Conservation (phyloP, 2,113 vertebrate species). For the Ceratotherium simum region DNA sequence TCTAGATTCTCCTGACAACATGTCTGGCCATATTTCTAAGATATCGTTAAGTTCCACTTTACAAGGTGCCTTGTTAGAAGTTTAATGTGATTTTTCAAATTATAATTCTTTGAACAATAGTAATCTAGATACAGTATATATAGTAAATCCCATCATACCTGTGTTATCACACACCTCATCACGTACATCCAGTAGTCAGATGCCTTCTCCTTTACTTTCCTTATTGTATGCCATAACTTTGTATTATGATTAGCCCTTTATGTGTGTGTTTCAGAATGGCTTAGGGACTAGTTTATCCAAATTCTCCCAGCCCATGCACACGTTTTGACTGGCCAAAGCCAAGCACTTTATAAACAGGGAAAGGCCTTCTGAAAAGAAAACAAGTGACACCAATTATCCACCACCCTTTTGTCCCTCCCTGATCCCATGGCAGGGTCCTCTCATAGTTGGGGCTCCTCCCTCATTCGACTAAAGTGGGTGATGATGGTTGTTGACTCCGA, state of each 20-base stretch:
- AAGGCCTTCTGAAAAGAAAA: not conserved
- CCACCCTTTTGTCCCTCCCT: not conserved
- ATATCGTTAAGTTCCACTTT: not conserved
- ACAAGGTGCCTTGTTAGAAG: not conserved
- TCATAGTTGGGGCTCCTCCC: not conserved
- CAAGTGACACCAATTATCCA: not conserved
- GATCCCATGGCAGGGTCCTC: not conserved
- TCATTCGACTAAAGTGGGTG: not conserved
- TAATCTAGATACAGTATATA: not conserved
- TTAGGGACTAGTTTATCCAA: not conserved
- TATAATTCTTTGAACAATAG: not conserved
- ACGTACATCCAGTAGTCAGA: not conserved
- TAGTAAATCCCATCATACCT: not conserved
- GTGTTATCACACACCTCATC: not conserved
- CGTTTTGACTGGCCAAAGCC: not conserved
- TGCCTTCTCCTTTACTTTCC: not conserved
- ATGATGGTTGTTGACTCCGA: not conserved
- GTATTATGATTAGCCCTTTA: not conserved
- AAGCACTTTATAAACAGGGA: not conserved
- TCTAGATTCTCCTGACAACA: not conserved
- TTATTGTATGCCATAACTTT: not conserved
- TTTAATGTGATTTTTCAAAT: conserved; percentile 13
- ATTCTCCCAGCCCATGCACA: not conserved
- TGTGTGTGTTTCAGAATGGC: not conserved
- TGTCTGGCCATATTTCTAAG: not conserved